Evolutionary conservation across 2,888 invertebrate genomes (phyloP), one percentile per base, ranked within the genome.

Genomic region (Cybosia mesomella): DNA sequence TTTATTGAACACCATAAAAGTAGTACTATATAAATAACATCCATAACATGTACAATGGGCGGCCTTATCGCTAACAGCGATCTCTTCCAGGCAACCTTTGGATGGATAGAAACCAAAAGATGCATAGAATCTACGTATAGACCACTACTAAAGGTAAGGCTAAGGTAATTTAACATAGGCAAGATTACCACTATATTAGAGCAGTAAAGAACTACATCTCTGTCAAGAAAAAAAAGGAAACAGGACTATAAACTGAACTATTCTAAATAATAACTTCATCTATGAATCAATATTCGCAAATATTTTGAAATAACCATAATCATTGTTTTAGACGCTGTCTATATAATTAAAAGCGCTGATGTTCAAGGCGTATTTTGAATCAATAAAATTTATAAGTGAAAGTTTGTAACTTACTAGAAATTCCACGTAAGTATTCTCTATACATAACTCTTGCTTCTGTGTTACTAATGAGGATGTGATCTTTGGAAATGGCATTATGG

Each of bases 311-410:
- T 73, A 75, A 62, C 57, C 32, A 18, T 79, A 69, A 72, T 71
- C 72, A 75, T 58, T 68, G 3, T 28, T 4, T 5, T 66, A 67
- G 22, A 54, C 10, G 55, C 21, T 39, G 43, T 70, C 24, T 71
- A 59, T 72, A 66, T 72, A 71, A 80, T 80, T 80, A 73, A 67
- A 72, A n/a, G n/a, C 53, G 32, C 3, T 36, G 68, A 74, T 77
- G 58, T 66, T 68, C 58, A 54, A 65, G 58, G 59, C 57, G 66
- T 68, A 58, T 74, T 68, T 71, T 67, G 60, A 57, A 59, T 67
- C 55, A 59, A 60, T 54, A 66, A 67, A 61, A 57, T 59, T 53
- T 69, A 22, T 66, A 34, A 79, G 79, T 74, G 79, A 80, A 79
- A 80, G 79, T 75, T 13, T 11, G 72, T 75, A 67, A 66, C 72